phyloP scores from a whole-genome alignment of 2,797 vertebrate species.

The Falco berigora region DNA sequence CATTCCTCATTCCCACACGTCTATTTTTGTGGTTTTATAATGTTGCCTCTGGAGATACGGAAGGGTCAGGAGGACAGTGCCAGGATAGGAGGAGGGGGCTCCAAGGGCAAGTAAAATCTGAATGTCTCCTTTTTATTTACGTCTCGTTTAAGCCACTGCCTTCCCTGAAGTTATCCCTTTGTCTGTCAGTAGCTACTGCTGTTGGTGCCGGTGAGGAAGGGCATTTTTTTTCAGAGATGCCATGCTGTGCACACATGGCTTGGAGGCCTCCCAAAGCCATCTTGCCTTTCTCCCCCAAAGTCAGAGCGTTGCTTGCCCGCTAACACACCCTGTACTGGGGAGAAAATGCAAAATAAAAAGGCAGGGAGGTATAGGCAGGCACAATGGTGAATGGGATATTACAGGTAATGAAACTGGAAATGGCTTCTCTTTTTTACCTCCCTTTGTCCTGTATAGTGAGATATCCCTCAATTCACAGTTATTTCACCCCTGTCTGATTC shows the following conservation, averaged over 20 bases:
- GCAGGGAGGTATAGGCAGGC: background rate
- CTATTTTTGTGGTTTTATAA: background rate
- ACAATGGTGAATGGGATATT: background rate
- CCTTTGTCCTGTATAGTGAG: background rate
- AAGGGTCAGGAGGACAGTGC: background rate
- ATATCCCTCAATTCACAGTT: background rate
- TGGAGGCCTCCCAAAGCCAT: background rate
- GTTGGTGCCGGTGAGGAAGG: background rate
- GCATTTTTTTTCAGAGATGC: background rate
- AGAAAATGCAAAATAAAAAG: background rate
- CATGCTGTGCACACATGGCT: background rate
- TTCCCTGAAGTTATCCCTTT: background rate
- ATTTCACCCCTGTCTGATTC: background rate
- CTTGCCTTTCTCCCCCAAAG: background rate
- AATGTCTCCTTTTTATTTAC: background rate
- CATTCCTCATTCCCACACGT: background rate
- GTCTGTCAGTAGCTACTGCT: background rate
- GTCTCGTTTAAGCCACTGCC: background rate
- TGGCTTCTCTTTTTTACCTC: background rate
- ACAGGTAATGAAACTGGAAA: background rate
- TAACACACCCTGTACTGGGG: background rate
- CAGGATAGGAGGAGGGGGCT: background rate
- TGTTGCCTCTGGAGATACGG: background rate
- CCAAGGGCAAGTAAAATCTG: background rate
- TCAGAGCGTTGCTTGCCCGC: background rate